phyloP scores from a whole-genome alignment of 2,113 vertebrate species.

The Colius striatus region DNA sequence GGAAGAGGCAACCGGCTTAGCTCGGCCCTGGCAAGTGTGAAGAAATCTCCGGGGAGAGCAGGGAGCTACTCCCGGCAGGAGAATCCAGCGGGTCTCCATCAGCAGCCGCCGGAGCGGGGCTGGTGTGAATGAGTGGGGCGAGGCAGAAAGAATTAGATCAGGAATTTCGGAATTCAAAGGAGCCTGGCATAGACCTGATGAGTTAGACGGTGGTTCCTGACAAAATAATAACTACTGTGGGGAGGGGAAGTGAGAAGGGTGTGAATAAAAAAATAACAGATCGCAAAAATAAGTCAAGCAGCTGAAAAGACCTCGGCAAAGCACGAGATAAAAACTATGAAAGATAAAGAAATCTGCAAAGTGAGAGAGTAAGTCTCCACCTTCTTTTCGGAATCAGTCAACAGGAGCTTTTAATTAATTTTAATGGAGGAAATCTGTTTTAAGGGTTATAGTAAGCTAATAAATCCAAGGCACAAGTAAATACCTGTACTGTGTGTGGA shows the following conservation, averaged over 20 bases:
- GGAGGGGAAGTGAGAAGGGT: background rate
- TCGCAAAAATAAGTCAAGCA: background rate
- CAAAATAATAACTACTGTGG: background rate
- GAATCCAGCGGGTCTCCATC: background rate
- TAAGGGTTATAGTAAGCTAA: conserved; percentile 77
- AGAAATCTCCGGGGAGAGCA: background rate
- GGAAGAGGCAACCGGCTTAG: background rate
- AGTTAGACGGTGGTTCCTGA: background rate
- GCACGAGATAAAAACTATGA: background rate
- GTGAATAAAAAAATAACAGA: background rate
- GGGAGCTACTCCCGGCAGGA: background rate
- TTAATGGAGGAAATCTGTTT: conserved; percentile 74
- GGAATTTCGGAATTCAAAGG: background rate
- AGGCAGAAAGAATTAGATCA: background rate
- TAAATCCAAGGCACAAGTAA: conserved; percentile 77
- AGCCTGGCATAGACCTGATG: background rate
- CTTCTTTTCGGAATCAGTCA: conserved; percentile 57
- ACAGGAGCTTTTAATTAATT: conserved; percentile 79
- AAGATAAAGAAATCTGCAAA: conserved; percentile 47
- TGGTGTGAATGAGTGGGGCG: background rate
- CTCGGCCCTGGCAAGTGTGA: background rate
- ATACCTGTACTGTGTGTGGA: conserved; percentile 58
- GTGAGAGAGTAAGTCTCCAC: background rate
- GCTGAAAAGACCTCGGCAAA: background rate
- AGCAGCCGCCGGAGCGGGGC: background rate